Evolutionary conservation across 2,797 vertebrate genomes (phyloP).

Genomic region (Mus minutoides): DNA sequence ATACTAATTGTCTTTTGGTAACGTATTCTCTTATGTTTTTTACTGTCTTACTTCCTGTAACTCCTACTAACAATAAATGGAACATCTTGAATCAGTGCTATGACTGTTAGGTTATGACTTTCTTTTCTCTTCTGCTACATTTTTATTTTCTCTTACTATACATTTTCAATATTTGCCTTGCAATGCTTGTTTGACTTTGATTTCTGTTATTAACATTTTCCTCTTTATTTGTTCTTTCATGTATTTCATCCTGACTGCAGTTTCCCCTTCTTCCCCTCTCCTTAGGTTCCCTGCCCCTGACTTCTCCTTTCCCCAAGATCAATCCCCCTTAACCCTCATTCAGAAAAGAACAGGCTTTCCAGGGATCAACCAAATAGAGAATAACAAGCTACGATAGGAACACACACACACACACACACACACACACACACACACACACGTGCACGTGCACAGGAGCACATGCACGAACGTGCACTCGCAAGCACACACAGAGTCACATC

Average conservation of each 20-base stretch:
- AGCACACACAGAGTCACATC: neutral
- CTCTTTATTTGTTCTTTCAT: neutral
- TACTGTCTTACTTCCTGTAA: neutral
- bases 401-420: too few species aligned
- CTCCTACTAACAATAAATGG: neutral
- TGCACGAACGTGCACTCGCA: too few species aligned
- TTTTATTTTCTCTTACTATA: neutral
- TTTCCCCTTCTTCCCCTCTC: neutral
- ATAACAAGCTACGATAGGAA: neutral
- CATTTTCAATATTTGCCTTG: neutral
- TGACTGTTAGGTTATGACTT: neutral
- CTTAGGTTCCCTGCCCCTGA: neutral
- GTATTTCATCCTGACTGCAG: neutral
- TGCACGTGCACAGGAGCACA: too few species aligned
- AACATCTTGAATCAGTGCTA: neutral
- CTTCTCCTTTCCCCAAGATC: too few species aligned
- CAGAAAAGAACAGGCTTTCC: neutral
- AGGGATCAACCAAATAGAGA: neutral
- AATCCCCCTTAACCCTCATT: neutral
- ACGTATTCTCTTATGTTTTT: neutral
- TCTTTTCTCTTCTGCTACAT: neutral
- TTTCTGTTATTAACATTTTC: conserved; percentile 15
- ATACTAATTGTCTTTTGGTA: neutral
- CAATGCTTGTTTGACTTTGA: neutral
- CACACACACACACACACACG: too few species aligned